Percentiles rank a stretch among this genome's conserved stretches.
These are phyloP conservation scores for Coregonus ussuriensis DNA, from an alignment of 2,797 vertebrate species.

Conservation along the genomic window DNA sequence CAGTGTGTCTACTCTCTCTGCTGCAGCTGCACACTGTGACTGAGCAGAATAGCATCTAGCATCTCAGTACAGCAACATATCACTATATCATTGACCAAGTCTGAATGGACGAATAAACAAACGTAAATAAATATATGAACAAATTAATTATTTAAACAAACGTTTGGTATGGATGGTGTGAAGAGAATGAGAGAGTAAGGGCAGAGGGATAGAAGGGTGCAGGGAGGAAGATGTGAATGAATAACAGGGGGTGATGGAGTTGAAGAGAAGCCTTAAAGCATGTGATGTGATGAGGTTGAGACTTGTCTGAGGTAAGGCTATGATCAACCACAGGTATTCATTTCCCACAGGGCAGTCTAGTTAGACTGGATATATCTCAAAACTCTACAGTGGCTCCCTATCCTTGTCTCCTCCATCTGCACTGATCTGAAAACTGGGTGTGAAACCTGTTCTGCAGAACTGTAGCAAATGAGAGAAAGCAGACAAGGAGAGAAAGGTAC, in stretches of 20 bases:
- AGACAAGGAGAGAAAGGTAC: neutral
- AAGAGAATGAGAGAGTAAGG: neutral
- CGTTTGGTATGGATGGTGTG: neutral
- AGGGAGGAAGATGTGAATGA: neutral
- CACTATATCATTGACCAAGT: neutral
- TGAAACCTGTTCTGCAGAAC: neutral
- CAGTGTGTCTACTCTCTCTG: conserved; percentile 5
- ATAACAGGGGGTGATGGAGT: neutral
- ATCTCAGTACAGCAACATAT: neutral
- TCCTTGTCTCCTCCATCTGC: neutral
- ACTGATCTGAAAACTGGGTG: neutral
- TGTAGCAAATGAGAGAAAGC: neutral
- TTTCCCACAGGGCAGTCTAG: neutral
- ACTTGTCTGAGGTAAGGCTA: neutral
- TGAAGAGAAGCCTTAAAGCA: neutral
- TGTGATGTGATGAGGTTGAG: neutral
- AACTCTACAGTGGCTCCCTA: neutral
- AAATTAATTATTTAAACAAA: neutral
- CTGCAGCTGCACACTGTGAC: neutral
- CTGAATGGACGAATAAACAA: no score
- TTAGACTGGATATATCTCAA: conserved; percentile 1
- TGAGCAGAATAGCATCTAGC: neutral
- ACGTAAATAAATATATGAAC: no score
- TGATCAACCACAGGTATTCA: neutral
- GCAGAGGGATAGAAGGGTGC: neutral